A percentile compares a stretch with the other conserved stretches of the same genome.
phyloP scores from a whole-genome alignment of 2,797 vertebrate species.

The Morus bassanus region DNA sequence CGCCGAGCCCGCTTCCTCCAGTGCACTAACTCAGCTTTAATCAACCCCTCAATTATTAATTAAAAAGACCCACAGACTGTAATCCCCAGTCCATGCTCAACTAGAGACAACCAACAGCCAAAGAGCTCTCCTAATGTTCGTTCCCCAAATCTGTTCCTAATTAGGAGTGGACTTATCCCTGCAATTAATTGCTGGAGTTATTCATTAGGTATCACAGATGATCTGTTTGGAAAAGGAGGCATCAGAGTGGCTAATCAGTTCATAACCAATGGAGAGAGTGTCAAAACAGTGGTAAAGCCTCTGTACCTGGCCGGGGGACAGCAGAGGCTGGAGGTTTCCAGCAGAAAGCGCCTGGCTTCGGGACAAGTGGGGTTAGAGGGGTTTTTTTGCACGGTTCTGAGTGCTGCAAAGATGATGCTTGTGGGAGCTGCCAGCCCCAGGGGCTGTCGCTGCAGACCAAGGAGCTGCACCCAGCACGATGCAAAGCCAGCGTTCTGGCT shows the following conservation, averaged over 20 bases:
- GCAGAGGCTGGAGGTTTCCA: background rate
- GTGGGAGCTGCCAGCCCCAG: background rate
- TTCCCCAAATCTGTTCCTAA: background rate
- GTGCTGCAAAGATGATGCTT: background rate
- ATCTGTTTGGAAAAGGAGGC: background rate
- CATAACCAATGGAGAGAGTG: rapidly evolving
- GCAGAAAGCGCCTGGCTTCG: background rate
- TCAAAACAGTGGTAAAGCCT: background rate
- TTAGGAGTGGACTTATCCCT: background rate
- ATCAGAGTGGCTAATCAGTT: background rate
- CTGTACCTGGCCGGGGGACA: background rate
- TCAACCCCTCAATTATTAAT: background rate
- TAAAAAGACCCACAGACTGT: background rate
- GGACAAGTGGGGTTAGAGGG: background rate
- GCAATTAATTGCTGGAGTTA: background rate
- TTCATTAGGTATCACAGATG: background rate
- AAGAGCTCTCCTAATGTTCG: background rate
- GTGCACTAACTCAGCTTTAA: background rate
- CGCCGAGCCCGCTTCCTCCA: background rate
- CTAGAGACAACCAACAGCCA: background rate
- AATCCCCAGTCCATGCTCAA: background rate
- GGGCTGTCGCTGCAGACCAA: background rate
- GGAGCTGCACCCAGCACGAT: background rate
- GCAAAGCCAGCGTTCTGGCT: background rate
- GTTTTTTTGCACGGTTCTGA: background rate